These are phyloP conservation scores for Channa maculata DNA, from an alignment of 2,113 vertebrate species.

Conservation along the genomic window DNA sequence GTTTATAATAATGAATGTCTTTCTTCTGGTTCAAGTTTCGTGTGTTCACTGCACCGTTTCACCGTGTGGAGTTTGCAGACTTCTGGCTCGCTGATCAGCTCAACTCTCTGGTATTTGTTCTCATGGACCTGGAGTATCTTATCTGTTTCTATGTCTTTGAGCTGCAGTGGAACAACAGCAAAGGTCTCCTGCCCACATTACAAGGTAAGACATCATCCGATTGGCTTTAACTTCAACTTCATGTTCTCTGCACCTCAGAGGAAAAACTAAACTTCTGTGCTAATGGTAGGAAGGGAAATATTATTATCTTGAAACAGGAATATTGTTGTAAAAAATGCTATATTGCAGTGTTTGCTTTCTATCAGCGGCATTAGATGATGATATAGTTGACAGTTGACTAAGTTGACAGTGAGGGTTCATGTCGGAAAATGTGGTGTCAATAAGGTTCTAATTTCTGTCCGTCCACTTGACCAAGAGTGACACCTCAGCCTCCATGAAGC, in stretches of 20 bases:
- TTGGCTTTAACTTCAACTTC: not conserved
- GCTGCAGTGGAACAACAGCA: slow-evolving; percentile 89
- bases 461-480: slow-evolving; percentile 19
- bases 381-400: not conserved
- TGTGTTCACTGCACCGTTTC: slow-evolving; percentile 97
- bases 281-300: no score
- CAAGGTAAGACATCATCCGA: slow-evolving; percentile 54
- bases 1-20: not conserved
- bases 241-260: not conserved
- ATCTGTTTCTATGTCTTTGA: slow-evolving; percentile 99
- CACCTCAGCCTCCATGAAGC: slow-evolving; percentile 31
- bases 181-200: slow-evolving; percentile 85
- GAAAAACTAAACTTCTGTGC: no score
- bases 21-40: slow-evolving; percentile 87
- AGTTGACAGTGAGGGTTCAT: slow-evolving; percentile 3
- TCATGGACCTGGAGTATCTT: slow-evolving; percentile 99
- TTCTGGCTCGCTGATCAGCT: slow-evolving; percentile 99
- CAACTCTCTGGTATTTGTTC: slow-evolving; percentile 94
- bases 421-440: slow-evolving; percentile 40
- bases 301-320: no score
- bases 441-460: slow-evolving; percentile 40
- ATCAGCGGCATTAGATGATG: not conserved
- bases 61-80: slow-evolving; percentile 98
- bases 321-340: no score
- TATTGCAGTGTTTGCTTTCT: not conserved